A percentile compares a stretch with the other conserved stretches of the same genome.
phyloP scores from a whole-genome alignment of 1,140 invertebrate genomes.

The Linepithema humile region DNA sequence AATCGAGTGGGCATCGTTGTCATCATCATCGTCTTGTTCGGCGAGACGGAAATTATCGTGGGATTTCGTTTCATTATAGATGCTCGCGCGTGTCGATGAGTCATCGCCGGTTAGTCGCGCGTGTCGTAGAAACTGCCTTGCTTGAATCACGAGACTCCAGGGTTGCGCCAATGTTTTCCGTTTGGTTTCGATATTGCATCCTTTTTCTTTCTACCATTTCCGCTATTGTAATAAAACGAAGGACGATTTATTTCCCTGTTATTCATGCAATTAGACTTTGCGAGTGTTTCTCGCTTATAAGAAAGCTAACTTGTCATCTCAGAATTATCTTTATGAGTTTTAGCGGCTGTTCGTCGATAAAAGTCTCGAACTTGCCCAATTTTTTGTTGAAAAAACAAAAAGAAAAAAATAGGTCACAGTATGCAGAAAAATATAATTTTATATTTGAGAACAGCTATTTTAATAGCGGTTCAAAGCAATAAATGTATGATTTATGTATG shows the following conservation, averaged over 20 bases:
- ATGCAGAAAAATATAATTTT: too few species aligned
- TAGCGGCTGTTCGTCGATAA: too few species aligned
- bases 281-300: too few species aligned
- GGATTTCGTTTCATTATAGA: conserved; percentile 64
- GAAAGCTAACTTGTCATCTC: too few species aligned
- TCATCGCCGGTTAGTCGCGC: conserved; percentile 51
- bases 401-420: too few species aligned
- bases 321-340: too few species aligned
- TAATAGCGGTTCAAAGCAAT: too few species aligned
- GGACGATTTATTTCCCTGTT: neutral
- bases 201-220: neutral
- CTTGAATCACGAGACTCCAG: conserved; percentile 60
- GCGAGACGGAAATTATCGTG: conserved; percentile 38
- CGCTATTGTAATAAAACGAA: conserved; percentile 33
- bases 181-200: conserved; percentile 10
- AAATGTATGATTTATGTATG: neutral
- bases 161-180: conserved; percentile 45
- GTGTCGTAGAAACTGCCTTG: conserved; percentile 44
- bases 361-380: too few species aligned
- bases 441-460: too few species aligned
- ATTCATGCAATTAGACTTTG: neutral
- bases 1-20: too few species aligned
- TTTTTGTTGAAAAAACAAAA: too few species aligned
- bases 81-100: conserved; percentile 51
- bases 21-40: neutral